Conservation (phyloP, 2,113 vertebrate genomes). For the Erythrocercus mccallii region DNA sequence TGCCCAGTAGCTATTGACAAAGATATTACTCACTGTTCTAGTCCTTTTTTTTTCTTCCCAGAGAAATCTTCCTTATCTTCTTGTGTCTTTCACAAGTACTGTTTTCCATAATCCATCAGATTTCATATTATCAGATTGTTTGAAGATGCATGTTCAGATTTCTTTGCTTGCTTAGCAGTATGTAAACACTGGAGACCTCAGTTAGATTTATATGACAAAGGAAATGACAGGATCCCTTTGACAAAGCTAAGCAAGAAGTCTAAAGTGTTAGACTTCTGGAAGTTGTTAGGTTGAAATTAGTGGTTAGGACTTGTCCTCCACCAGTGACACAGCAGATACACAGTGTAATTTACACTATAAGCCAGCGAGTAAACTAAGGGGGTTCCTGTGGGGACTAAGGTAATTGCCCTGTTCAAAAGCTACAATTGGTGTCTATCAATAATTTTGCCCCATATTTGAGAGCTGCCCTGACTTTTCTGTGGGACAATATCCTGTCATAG, state of each 20-base stretch:
- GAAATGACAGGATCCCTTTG: conserved; percentile 25
- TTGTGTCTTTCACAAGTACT: not conserved
- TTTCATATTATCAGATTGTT: conserved; percentile 48
- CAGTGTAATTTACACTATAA: not conserved
- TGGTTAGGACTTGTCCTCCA: not conserved
- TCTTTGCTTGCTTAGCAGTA: conserved; percentile 37
- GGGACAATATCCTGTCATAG: not conserved
- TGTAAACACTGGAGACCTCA: conserved; percentile 26
- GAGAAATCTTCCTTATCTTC: conserved; percentile 19
- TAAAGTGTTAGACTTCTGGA: not conserved
- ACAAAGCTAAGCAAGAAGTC: not conserved
- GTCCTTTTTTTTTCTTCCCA: not conserved
- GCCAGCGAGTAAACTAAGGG: not conserved
- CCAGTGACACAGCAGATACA: not conserved
- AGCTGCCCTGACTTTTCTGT: not conserved
- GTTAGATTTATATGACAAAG: conserved; percentile 32
- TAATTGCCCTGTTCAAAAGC: not conserved
- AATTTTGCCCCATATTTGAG: not conserved
- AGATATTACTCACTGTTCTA: conserved; percentile 20
- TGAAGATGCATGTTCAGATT: conserved; percentile 44
- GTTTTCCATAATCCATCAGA: conserved; percentile 42
- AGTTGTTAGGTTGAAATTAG: not conserved
- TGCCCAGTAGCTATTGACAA: conserved; percentile 23
- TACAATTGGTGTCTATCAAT: not conserved
- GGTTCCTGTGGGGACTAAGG: not conserved